These are phyloP conservation scores for Dysdera silvatica DNA, from an alignment of 1,140 invertebrate species.

Conservation along the genomic window DNA sequence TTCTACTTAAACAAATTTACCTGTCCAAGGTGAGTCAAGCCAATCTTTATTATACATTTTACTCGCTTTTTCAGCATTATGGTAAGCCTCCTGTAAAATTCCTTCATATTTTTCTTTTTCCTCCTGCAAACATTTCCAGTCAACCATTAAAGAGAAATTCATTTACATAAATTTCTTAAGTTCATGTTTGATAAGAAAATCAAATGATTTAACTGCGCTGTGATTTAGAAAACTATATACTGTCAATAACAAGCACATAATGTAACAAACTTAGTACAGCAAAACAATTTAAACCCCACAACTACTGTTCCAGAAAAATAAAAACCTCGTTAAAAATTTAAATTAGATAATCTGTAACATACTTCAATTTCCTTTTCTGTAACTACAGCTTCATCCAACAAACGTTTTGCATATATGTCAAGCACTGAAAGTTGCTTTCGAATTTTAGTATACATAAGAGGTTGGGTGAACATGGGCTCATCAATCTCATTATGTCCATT, in stretches of 20 bases:
- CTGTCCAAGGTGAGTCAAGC: conserved; percentile 98
- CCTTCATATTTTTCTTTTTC: conserved; percentile 75
- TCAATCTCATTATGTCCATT: conserved; percentile 99
- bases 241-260: too few relatives aligned
- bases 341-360: too few relatives aligned
- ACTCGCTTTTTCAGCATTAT: conserved; percentile 80
- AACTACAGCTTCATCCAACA: conserved; percentile 78
- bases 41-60: conserved; percentile 96
- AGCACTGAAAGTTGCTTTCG: conserved; percentile 63
- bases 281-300: too few relatives aligned
- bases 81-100: conserved; percentile 64
- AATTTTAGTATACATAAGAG: conserved; percentile 97
- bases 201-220: too few relatives aligned
- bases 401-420: conserved; percentile 79
- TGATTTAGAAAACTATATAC: too few relatives aligned
- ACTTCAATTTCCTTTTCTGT: conserved; percentile 77
- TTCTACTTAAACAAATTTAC: too few relatives aligned
- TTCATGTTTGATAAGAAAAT: too few relatives aligned
- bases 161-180: too few relatives aligned
- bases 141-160: too few relatives aligned
- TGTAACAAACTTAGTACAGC: too few relatives aligned
- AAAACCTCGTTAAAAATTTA: too few relatives aligned
- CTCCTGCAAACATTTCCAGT: conserved; percentile 52
- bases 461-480: conserved; percentile 99
- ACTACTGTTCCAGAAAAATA: too few relatives aligned